Evolutionary conservation across 2,797 vertebrate genomes (phyloP), one percentile per base, ranked within the genome.

Genomic region (Bradypodion pumilum): DNA sequence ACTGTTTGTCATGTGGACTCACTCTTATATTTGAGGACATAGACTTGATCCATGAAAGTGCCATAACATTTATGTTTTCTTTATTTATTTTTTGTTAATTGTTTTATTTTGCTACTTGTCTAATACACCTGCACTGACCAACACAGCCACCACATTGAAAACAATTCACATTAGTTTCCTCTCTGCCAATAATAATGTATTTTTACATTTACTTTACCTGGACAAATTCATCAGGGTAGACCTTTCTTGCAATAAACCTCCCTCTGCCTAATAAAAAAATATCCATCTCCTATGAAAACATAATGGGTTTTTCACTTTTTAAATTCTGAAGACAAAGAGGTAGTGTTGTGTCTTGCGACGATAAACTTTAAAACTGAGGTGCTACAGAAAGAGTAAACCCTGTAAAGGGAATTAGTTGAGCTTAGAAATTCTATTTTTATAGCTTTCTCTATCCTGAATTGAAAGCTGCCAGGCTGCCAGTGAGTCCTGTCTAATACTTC

Each of bases 401-500:
- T 37, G 27, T 69, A 84, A 88, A 74, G 9, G 52, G 52, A 80
- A 65, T 74, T 78, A 77, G 37, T 0, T 35, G 65, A 77, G n/a
- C 65, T n/a, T 25, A 75, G 40, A 80, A 74, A 87, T 74, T 32
- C 49, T 80, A 84, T 70, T 60, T 21, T 59, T 56, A 76, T 15
- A 76, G 59, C 23, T 77, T 60, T 86, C 56, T 62, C 59, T 82
- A 86, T 62, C 37, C 32, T 74, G 52, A 77, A 37, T 29, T 74
- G n/a, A 27, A 74, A 65, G 25, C n/a, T 66, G 37, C 23, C 10
- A 79, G 7, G 32, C 5, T 46, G 32, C 16, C 52, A 68, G 23
- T 85, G 49, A 74, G 5, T 68, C 82, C 27, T 62, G 16, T 70
- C 52, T 77, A 76, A 85, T 77, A 32, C 46, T 78, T 88, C 40